Conservation (phyloP, 2,888 invertebrate genomes). For the Tillus elongatus region DNA sequence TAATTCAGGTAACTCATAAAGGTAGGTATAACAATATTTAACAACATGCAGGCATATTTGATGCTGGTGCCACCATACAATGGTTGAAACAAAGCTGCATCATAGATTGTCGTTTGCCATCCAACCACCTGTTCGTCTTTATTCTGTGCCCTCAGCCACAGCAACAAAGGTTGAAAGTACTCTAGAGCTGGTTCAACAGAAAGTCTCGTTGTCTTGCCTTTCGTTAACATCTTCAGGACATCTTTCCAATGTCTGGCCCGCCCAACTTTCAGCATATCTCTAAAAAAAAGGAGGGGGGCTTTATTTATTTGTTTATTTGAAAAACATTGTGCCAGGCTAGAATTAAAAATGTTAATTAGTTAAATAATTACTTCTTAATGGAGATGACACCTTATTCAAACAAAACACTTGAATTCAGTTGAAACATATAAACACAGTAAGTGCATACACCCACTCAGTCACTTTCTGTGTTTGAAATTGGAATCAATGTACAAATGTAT, state of each 20-base stretch:
- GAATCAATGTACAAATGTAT: too few relatives aligned
- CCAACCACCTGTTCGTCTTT: constrained; percentile 62
- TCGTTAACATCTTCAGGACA: constrained; percentile 60
- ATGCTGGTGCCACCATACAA: constrained; percentile 22
- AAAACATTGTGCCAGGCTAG: too few relatives aligned
- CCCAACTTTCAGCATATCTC: constrained; percentile 61
- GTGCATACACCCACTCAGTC: too few relatives aligned
- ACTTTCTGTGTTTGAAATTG: too few relatives aligned
- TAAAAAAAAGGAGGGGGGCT: constrained; percentile 32
- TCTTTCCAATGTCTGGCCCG: constrained; percentile 62
- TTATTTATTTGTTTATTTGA: constrained; percentile 7
- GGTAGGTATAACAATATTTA: too few relatives aligned
- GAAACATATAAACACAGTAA: too few relatives aligned
- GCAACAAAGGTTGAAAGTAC: constrained; percentile 71
- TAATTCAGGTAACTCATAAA: too few relatives aligned
- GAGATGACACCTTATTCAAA: too few relatives aligned
- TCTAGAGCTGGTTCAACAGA: constrained; percentile 68
- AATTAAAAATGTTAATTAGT: too few relatives aligned
- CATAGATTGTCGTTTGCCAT: constrained; percentile 62
- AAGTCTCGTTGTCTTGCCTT: constrained; percentile 60
- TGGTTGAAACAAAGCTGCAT: constrained; percentile 50
- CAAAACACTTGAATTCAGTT: too few relatives aligned
- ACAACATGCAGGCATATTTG: too few relatives aligned
- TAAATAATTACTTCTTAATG: too few relatives aligned
- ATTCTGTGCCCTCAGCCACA: constrained; percentile 71